Evolutionary conservation across 2,113 vertebrate species (phyloP).

Genomic region (Sus scrofa): T2T-Sscrofa CM000817.6:45510501-45511000

Average conservation of each 20-base stretch:
- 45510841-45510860: conserved; percentile 92
- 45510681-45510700: conserved; percentile 90
- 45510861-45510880: conserved; percentile 89
- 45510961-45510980: conserved; percentile 88
- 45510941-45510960: conserved; percentile 83
- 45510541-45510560: conserved; percentile 87
- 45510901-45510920: conserved; percentile 85
- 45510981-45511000: conserved; percentile 95
- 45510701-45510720: conserved; percentile 84
- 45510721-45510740: conserved; percentile 88
- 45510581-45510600: conserved; percentile 88
- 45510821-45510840: conserved; percentile 91
- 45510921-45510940: conserved; percentile 88
- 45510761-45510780: conserved; percentile 86
- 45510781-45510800: conserved; percentile 89
- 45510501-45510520: conserved; percentile 85
- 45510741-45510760: conserved; percentile 82
- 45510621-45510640: conserved; percentile 87
- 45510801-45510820: conserved; percentile 88
- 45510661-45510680: conserved; percentile 89
- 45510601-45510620: conserved; percentile 88
- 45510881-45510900: conserved; percentile 86
- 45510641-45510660: conserved; percentile 85
- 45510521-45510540: conserved; percentile 88
- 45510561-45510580: conserved; percentile 90